Evolutionary conservation across 2,888 invertebrate genomes (phyloP), one percentile per base, ranked within the genome.

Genomic region (Crioceris asparagi): DNA sequence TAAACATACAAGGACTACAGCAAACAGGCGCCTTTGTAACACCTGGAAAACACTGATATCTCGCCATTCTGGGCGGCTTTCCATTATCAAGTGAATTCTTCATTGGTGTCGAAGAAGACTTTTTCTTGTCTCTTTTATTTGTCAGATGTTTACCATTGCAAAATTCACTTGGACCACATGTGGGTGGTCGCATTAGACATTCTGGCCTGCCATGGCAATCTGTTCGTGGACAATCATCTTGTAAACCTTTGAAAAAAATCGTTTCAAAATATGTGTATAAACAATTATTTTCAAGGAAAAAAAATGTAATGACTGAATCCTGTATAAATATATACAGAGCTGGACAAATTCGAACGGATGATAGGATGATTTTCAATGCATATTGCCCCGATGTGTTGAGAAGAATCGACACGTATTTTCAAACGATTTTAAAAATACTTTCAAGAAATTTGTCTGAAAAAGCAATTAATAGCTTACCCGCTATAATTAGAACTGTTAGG

Each of bases 141-240:
- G 44, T 50, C 36, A 63, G 43, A 45, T 65, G 63, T 50, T 62
- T 63, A 1, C 57, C 60, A 36, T 55, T 51, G 29, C 55, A 52
- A 43, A 55, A 64, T 40, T 58, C 52, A 31, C 61, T 61, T 1
- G 71, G 70, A 17, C 65, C 65, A 44, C 72, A 72, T 6, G 59
- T 62, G 0, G 71, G 70, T n/a, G 70, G 70, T 39, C 60, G 57
- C 29, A 62, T 64, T 43, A 68, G 54, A 48, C 72, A 72, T 17
- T 60, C 62, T 0, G 67, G 67, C 4, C 65, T 60, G 25, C 71
- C 71, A 37, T 65, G 67, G 47, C 75, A 75, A 18, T 64, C 60
- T 1, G 66, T 62, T 35, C 75, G 61, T 1, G 65, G 70, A 50
- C 75, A 76, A 42, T 73, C 69, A 38, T 74, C 70, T 53, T 76